phyloP scores from a whole-genome alignment of 2,888 invertebrate genomes.

The Hydriomena furcata region DNA sequence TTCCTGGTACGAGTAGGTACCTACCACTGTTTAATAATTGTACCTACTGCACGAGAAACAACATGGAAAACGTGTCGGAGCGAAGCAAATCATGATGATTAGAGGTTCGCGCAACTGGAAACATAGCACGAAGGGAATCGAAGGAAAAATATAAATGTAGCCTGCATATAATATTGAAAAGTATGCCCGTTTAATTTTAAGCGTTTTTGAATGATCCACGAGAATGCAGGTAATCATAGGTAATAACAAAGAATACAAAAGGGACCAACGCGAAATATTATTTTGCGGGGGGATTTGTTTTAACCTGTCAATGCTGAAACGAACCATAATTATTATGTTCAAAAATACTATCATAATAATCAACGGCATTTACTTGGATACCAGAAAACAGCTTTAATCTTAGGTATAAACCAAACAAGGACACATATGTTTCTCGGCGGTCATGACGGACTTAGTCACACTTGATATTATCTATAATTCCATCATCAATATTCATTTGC shows the following conservation, averaged over 20 bases:
- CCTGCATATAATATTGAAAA: too few relatives aligned
- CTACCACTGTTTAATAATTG: slow-evolving; percentile 21
- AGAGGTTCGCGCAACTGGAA: not conserved
- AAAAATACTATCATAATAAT: not conserved
- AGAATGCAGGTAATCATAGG: too few relatives aligned
- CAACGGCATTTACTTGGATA: not conserved
- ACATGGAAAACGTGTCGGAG: slow-evolving; percentile 19
- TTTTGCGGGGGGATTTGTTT: too few relatives aligned
- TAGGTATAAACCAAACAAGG: slow-evolving; percentile 57
- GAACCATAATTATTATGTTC: not conserved
- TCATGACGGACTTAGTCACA: slow-evolving; percentile 47
- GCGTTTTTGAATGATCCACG: too few relatives aligned
- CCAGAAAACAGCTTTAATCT: not conserved
- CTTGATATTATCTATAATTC: slow-evolving; percentile 49
- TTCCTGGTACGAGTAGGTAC: slow-evolving; percentile 62
- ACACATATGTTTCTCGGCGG: slow-evolving; percentile 63
- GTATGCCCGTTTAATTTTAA: too few relatives aligned
- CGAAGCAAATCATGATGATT: slow-evolving; percentile 24
- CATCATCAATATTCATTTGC: slow-evolving; percentile 48
- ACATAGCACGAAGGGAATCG: slow-evolving; percentile 10
- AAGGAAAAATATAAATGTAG: too few relatives aligned
- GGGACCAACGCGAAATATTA: too few relatives aligned
- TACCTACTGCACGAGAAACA: slow-evolving; percentile 19
- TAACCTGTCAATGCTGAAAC: too few relatives aligned
- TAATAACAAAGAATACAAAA: too few relatives aligned